phyloP scores from a whole-genome alignment of 2,797 vertebrate species.

The Pseudochaenichthys georgianus region DNA sequence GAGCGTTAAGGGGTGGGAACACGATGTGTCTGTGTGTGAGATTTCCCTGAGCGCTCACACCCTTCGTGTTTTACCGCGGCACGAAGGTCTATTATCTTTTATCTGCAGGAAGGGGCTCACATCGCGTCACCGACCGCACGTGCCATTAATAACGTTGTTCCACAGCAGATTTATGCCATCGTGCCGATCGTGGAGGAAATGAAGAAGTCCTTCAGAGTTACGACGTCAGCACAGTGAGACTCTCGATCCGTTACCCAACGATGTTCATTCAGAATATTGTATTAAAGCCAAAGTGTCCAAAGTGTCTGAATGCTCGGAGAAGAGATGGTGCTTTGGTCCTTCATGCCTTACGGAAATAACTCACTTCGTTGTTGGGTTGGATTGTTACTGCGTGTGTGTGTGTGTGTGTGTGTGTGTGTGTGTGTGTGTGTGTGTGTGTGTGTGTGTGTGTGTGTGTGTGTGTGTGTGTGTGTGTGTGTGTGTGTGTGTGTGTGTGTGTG shows the following conservation, averaged over 20 bases:
- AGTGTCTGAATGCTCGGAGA: too few relatives aligned
- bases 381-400: constrained; percentile 1
- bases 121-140: constrained; percentile 3
- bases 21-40: neutral
- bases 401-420: too few relatives aligned
- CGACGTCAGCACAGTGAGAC: neutral
- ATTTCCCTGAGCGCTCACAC: neutral
- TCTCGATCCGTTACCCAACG: neutral
- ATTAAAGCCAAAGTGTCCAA: neutral
- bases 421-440: too few relatives aligned
- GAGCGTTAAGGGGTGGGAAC: neutral
- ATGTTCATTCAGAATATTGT: neutral
- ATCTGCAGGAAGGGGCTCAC: constrained; percentile 16
- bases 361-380: too few relatives aligned
- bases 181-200: constrained; percentile 34
- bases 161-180: constrained; percentile 31
- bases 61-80: constrained; percentile 20
- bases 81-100: constrained; percentile 20
- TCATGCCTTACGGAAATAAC: too few relatives aligned
- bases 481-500: too few relatives aligned
- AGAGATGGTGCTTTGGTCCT: too few relatives aligned
- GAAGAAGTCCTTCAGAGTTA: constrained; percentile 28
- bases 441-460: too few relatives aligned
- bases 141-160: constrained; percentile 19
- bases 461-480: too few relatives aligned